Conservation (phyloP, 64 coral and sea anemone species). For the Pocillopora damicornis region DNA sequence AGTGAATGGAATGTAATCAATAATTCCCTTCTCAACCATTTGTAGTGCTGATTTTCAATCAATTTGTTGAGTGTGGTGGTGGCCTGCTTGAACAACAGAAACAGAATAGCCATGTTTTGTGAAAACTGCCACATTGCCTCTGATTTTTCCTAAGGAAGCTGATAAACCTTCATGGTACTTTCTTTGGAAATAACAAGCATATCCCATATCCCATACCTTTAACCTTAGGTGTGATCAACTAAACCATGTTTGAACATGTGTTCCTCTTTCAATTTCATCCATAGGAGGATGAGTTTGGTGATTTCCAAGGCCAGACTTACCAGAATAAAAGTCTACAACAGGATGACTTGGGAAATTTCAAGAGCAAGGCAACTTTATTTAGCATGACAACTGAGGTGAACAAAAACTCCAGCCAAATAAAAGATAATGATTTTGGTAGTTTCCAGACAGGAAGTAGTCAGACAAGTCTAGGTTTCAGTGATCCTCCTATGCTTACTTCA, state of each 20-base stretch:
- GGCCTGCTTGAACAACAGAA: too few relatives aligned
- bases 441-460: not conserved
- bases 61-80: too few relatives aligned
- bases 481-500: not conserved
- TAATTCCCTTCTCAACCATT: too few relatives aligned
- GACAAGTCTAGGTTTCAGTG: not conserved
- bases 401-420: not conserved
- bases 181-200: not conserved
- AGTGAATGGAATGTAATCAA: too few relatives aligned
- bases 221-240: too few relatives aligned
- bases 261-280: not conserved
- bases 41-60: too few relatives aligned
- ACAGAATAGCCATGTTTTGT: too few relatives aligned
- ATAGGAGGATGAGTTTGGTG: not conserved
- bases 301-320: constrained; percentile 6
- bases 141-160: not conserved
- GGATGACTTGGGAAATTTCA: constrained; percentile 28
- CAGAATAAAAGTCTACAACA: not conserved
- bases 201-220: too few relatives aligned
- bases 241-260: not conserved
- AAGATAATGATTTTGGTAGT: not conserved
- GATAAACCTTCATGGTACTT: too few relatives aligned
- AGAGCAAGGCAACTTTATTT: not conserved
- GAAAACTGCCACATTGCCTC: too few relatives aligned
- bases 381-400: not conserved